A percentile compares a stretch with the other conserved stretches of the same genome.
phyloP scores from a whole-genome alignment of 1,140 invertebrate genomes.

The Homalodisca vitripennis region DNA sequence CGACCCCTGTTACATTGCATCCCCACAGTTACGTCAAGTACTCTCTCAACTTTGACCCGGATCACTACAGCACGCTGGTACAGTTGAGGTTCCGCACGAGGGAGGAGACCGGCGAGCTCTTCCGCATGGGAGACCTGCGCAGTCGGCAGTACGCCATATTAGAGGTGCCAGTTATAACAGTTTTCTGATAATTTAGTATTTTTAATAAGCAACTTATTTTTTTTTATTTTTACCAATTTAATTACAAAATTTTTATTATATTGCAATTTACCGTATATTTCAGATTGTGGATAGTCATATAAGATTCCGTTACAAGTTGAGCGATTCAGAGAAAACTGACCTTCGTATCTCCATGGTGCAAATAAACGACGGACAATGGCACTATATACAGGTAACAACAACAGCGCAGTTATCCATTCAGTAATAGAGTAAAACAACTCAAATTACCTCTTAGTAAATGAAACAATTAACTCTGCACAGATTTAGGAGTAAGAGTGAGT shows the following conservation, averaged over 20 bases:
- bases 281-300: slow-evolving; percentile 84
- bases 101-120: slow-evolving; percentile 88
- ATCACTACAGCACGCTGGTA: slow-evolving; percentile 87
- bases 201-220: too few relatives aligned
- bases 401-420: slow-evolving; percentile 28
- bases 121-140: slow-evolving; percentile 90
- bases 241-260: neutral
- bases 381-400: slow-evolving; percentile 78
- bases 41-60: slow-evolving; percentile 90
- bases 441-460: neutral
- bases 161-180: slow-evolving; percentile 59
- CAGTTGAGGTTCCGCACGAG: slow-evolving; percentile 91
- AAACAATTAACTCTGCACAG: neutral
- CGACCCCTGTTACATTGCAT: slow-evolving; percentile 85
- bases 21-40: slow-evolving; percentile 94
- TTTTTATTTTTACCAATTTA: neutral
- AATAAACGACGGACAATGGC: slow-evolving; percentile 97
- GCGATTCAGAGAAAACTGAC: slow-evolving; percentile 82
- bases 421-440: neutral
- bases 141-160: slow-evolving; percentile 93
- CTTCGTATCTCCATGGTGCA: slow-evolving; percentile 86
- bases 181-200: neutral
- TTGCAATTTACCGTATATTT: neutral
- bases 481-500: too few relatives aligned
- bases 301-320: slow-evolving; percentile 90